Base-by-base conservation (phyloP, 2,888 invertebrate species). In the Penaeus monodon region DNA sequence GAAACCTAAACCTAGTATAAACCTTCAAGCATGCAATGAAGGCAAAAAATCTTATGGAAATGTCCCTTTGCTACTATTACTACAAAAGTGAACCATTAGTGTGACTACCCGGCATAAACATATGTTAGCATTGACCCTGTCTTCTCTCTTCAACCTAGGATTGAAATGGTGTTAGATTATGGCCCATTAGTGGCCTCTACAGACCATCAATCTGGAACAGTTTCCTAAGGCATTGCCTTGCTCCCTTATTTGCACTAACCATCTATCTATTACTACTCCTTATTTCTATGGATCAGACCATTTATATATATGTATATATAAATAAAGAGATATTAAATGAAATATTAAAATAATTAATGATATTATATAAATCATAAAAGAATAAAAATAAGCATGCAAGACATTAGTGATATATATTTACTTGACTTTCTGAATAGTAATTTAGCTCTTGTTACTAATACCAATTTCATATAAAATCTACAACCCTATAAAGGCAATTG, bases 101-200 rank as follows among this genome's bases (percentile, higher is more conserved):
- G n/a, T 86, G 82, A 86, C 79, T n/a, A n/a, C 82, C 80, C 68
- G 70, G 86, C 78, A 80, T 77, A 83, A 70, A 86, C 70, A 86
- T 83, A 79, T 83, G 68, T 78, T 77, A 86, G 86, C 86, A 86
- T 82, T 77, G 82, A 86, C 86, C 86, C 86, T 86, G 82, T 86
- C 86, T 83, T 86, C 73, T 86, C 78, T 86, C 73, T 82, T 86
- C 83, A 83, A 83, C 79, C 82, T 70, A 86, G 77, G 86, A 86
- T 73, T 86, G 86, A n/a, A 86, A 86, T 77, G 79, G 82, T 86
- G 82, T 81, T 81, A 81, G n/a, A 78, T 86, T 86, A 86, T 86
- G 86, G 86, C 86, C 83, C 86, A 79, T 82, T 73, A 82, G 83
- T 70, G 79, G 73, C 82, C 83, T 79, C 86, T 86, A 79, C 27